Base-by-base conservation (phyloP, 1,140 invertebrate species). In the Ylistrum balloti region DNA sequence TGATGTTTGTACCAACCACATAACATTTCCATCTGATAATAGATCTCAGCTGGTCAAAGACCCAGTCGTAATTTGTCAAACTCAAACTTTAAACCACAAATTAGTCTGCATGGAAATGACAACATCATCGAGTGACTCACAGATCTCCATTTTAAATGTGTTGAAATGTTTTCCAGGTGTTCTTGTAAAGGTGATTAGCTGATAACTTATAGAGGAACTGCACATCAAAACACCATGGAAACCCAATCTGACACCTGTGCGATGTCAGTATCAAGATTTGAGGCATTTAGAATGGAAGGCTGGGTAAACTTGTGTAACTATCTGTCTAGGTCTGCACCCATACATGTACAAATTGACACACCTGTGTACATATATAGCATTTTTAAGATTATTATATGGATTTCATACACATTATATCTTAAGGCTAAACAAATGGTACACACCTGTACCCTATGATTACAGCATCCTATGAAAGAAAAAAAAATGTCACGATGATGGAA, bases 281-380 rank as follows among this genome's bases (percentile, higher is more conserved):
- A 74, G 56, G 3, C 22, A 74, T n/a, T 74, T 28, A 74, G 56
- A 17, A 28, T 74, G n/a, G 17, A 74, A n/a, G n/a, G 5, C 17
- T n/a, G 56, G 56, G 56, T 48, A 48, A 17, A 48, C 17, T n/a
- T 28, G 15, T 74, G n/a, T 74, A 74, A 1, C 2, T 74, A 74
- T 74, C 22, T 74, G n/a, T 74, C 22, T 56, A 22, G 13, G 15
- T 56, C 56, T 74, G n/a, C 56, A 74, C 22, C n/a, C n/a, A n/a
- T 74, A 74, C n/a, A 74, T n/a, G 56, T 74, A 74, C 56, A 74
- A 74, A 74, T 74, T 74, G 56, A 74, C 56, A 74, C 56, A 74
- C 56, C 56, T 74, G 56, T 74, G 56, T 74, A 74, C 28, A 11
- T 74, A 9, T 45, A 28, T 28, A 74, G n/a, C 56, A 74, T 74